Percentiles rank a stretch among this genome's conserved stretches.
These are phyloP conservation scores for Nixonia krombeini DNA, from an alignment of 1,140 invertebrate species.

Conservation along the genomic window DNA sequence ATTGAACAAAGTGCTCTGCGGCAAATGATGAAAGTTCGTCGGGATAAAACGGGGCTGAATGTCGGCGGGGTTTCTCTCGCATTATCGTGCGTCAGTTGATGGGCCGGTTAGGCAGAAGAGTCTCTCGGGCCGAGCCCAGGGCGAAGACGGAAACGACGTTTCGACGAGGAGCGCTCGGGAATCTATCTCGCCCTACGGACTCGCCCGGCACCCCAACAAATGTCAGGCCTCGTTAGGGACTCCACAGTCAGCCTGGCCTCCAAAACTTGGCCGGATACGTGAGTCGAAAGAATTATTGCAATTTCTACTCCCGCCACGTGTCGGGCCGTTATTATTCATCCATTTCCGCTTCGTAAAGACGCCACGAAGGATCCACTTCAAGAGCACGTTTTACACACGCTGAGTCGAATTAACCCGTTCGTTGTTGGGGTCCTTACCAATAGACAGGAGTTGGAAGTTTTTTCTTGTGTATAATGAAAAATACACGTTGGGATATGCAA, in stretches of 20 bases:
- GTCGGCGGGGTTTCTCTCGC: too few species aligned
- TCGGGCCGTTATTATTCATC: conserved; percentile 5
- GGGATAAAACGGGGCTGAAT: too few species aligned
- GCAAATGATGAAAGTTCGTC: too few species aligned
- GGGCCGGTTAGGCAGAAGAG: too few species aligned
- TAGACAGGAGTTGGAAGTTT: too few species aligned
- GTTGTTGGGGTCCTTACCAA: too few species aligned
- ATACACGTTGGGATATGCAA: too few species aligned
- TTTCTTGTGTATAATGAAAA: too few species aligned
- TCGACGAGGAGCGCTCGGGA: background rate
- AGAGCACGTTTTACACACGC: too few species aligned
- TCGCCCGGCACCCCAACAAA: conserved; percentile 49
- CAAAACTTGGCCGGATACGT: conserved; percentile 46
- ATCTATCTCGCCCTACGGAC: conserved; percentile 11
- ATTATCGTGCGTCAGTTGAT: too few species aligned
- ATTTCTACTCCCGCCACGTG: conserved; percentile 46
- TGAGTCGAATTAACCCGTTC: too few species aligned
- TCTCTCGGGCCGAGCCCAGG: background rate
- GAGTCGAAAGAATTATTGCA: conserved; percentile 65
- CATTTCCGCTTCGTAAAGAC: background rate
- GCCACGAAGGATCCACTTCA: background rate
- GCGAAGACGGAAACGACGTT: conserved; percentile 13
- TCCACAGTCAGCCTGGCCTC: conserved; percentile 48
- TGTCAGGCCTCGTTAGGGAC: conserved; percentile 64
- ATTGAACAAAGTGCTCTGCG: too few species aligned